Base-by-base conservation (phyloP, 2,888 invertebrate genomes). In the Iselma pallidipennis region DNA sequence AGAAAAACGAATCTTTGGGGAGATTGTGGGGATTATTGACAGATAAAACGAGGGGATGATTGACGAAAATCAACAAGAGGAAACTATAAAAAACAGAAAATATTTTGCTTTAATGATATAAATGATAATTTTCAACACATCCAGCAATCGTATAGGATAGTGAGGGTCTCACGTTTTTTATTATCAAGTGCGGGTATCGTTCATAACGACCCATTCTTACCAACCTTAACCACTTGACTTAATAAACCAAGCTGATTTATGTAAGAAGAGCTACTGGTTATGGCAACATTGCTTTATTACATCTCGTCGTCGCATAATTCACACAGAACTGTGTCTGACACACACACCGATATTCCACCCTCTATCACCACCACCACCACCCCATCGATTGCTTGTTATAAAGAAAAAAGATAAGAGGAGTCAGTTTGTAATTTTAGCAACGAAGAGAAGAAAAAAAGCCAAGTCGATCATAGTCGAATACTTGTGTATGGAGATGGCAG, bases 171-270 rank as follows among this genome's bases (percentile, higher is more conserved):
- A 31, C n/a, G 10, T 45, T 45, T 45, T 21, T 21, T 21, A 21
- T 21, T 4, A 21, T 12, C 14, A 14, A 65, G 60, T 53, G 52
- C 57, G 63, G 66, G 65, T 62, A 62, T 58, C 61, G 56, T 55
- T 56, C 51, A 49, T 65, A 70, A 70, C 69, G 70, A 68, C 55
- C 61, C 70, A 71, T 72, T 71, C 71, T 72, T 74, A 69, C 71
- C 71, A 76, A 75, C 74, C 78, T 73, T 4, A 76, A 72, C 77
- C 79, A 80, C 81, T 80, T 79, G 80, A 80, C 78, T 81, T 80
- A 80, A 81, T 81, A 78, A 79, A 78, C 68, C 45, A 21, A 68
- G 66, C 68, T 81, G 81, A 81, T 81, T 81, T 81, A 81, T 81
- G 77, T 80, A 78, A 79, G 78, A 74, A 76, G 76, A 75, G 72